A percentile compares a stretch with the other conserved stretches of the same genome.
Conservation (phyloP, 2,797 vertebrate species). For the Nasua narica region DNA sequence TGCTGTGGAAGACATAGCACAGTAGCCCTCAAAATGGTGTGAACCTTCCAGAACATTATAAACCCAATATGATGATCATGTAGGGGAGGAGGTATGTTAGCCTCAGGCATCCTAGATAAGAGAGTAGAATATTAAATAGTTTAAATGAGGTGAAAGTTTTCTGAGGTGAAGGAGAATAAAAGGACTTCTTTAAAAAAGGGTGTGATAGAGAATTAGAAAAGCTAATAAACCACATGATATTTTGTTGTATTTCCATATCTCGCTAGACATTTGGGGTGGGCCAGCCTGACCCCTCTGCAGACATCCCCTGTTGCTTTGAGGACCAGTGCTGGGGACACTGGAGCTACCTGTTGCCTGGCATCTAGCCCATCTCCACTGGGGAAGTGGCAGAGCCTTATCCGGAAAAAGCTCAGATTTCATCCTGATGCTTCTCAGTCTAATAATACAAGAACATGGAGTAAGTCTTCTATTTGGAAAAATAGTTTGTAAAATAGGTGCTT, state of each 20-base stretch:
- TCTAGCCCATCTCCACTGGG: neutral
- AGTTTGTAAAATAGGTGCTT: neutral
- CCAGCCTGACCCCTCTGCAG: neutral
- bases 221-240: neutral
- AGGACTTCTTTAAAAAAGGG: neutral
- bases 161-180: neutral
- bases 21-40: neutral
- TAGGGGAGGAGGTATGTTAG: neutral
- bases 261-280: neutral
- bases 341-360: neutral
- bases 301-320: neutral
- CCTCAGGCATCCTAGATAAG: neutral
- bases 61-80: neutral
- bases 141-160: neutral
- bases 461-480: neutral
- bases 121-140: neutral
- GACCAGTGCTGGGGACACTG: neutral
- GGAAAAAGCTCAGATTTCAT: neutral
- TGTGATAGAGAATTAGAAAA: neutral
- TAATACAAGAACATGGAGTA: neutral
- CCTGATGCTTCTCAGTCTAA: neutral
- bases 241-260: neutral
- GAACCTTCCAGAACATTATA: neutral
- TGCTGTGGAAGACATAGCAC: neutral
- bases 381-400: neutral